phyloP scores from a whole-genome alignment of 1,140 invertebrate species.

The Acromyrmex echinatior region DNA sequence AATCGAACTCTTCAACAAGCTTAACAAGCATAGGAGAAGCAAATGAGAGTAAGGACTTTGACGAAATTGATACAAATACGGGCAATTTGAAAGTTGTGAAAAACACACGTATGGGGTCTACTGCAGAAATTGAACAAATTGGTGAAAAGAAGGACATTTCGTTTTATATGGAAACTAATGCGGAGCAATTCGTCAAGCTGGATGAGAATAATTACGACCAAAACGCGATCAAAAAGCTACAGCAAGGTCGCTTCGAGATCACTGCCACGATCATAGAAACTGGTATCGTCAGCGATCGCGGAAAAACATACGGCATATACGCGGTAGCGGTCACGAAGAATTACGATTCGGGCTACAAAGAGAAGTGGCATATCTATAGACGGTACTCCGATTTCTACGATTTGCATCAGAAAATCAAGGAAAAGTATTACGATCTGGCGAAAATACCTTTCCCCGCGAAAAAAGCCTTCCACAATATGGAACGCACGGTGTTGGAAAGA shows the following conservation, averaged over 20 bases:
- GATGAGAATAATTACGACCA: constrained; percentile 80
- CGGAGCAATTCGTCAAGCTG: constrained; percentile 78
- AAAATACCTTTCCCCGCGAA: constrained; percentile 96
- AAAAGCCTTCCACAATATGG: constrained; percentile 97
- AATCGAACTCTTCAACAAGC: constrained; percentile 76
- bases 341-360: constrained; percentile 89
- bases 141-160: constrained; percentile 75
- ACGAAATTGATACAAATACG: constrained; percentile 74
- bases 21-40: constrained; percentile 71
- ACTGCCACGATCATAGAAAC: constrained; percentile 91
- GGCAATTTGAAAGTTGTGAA: constrained; percentile 59
- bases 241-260: constrained; percentile 88
- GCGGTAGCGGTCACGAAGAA: constrained; percentile 93
- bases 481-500: constrained; percentile 94
- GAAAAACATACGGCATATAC: constrained; percentile 96
- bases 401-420: constrained; percentile 92
- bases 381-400: constrained; percentile 97
- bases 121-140: constrained; percentile 75
- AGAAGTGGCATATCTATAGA: constrained; percentile 93
- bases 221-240: constrained; percentile 87
- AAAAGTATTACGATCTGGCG: constrained; percentile 93
- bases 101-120: constrained; percentile 68
- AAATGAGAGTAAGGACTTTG: constrained; percentile 48
- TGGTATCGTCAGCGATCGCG: constrained; percentile 92
- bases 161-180: constrained; percentile 78